phyloP scores from a whole-genome alignment of 2,797 vertebrate genomes.

The Eulemur rubriventer region DNA sequence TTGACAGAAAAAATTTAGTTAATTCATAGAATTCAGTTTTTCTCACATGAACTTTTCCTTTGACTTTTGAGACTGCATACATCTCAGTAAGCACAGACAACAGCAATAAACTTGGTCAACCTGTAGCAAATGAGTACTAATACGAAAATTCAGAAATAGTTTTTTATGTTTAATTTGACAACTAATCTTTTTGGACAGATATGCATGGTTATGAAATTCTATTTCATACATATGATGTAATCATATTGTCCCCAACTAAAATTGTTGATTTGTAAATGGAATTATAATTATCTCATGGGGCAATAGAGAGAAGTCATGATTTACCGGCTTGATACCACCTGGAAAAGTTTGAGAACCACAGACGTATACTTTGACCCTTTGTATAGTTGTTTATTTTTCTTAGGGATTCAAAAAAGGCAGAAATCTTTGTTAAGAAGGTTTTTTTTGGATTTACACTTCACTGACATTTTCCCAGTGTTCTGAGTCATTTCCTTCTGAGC shows the following conservation, averaged over 20 bases:
- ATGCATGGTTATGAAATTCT: background rate
- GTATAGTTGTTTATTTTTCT: conserved; percentile 45
- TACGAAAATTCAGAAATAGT: background rate
- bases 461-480: conserved; percentile 40
- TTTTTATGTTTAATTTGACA: background rate
- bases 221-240: background rate
- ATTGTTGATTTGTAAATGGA: background rate
- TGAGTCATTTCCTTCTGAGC: conserved; percentile 62
- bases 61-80: background rate
- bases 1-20: background rate
- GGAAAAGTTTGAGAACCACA: background rate
- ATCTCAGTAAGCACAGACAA: background rate
- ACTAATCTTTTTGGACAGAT: background rate
- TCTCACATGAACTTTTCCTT: background rate
- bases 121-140: background rate
- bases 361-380: background rate
- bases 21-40: background rate
- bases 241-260: background rate
- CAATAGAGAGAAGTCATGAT: background rate
- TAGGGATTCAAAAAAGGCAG: background rate
- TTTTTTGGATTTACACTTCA: conserved; percentile 34
- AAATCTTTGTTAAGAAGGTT: background rate
- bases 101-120: background rate
- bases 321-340: background rate
- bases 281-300: background rate